These are phyloP conservation scores for Lasius platythorax DNA, from an alignment of 2,888 invertebrate genomes.

Conservation along the genomic window DNA sequence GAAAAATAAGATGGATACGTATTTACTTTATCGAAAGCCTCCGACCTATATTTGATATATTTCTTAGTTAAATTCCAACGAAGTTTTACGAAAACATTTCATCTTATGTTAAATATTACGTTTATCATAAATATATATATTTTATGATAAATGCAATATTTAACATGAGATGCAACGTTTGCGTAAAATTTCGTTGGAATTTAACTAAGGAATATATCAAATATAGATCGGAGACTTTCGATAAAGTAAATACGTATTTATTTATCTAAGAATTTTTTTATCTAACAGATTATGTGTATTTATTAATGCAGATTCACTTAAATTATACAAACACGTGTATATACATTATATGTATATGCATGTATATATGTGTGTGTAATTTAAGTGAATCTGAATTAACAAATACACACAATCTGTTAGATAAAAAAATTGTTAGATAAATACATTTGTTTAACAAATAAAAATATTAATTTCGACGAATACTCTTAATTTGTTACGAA, in stretches of 20 bases:
- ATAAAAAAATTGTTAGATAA: not conserved
- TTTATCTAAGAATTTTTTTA: not conserved
- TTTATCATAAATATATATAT: not conserved
- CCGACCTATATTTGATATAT: not conserved
- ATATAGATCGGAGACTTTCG: too few relatives aligned
- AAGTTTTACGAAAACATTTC: not conserved
- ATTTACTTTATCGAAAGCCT: not conserved
- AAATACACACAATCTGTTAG: not conserved
- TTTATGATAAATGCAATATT: too few relatives aligned
- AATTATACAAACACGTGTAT: not conserved
- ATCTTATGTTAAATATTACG: not conserved
- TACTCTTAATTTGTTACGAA: not conserved
- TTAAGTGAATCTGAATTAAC: not conserved
- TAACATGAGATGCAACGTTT: too few relatives aligned
- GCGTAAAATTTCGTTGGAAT: too few relatives aligned
- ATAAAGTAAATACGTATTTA: not conserved
- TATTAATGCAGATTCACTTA: not conserved
- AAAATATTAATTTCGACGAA: not conserved
- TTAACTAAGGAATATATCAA: too few relatives aligned
- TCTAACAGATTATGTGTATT: not conserved
- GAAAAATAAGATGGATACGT: conserved; percentile 3
- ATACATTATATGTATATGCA: too few relatives aligned
- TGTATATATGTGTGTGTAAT: not conserved
- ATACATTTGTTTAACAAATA: not conserved
- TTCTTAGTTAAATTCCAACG: not conserved